phyloP scores from a whole-genome alignment of 2,113 vertebrate species.

The Campylomormyrus numenius region DNA sequence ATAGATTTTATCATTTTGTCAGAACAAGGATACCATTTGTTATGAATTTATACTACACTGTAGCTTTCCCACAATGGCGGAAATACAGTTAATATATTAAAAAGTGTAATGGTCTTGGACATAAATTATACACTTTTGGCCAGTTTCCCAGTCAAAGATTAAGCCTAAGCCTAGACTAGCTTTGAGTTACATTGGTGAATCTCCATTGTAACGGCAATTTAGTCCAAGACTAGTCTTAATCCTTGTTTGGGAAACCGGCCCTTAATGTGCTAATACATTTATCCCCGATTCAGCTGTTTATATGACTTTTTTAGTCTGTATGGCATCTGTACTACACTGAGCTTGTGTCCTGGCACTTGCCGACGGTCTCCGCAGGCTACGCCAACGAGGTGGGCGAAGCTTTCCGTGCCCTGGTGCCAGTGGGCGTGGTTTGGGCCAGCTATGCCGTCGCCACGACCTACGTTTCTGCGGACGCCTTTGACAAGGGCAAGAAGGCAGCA shows the following conservation, averaged over 20 bases:
- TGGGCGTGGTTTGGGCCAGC: slow-evolving; percentile 77
- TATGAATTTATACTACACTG: slow-evolving; percentile 14
- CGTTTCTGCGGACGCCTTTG: slow-evolving; percentile 80
- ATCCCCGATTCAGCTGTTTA: neutral
- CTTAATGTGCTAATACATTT: neutral
- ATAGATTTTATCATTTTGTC: slow-evolving; percentile 29
- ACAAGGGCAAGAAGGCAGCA: slow-evolving; percentile 85
- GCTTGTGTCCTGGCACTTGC: neutral
- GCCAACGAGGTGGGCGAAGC: slow-evolving; percentile 94
- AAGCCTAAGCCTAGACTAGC: no score
- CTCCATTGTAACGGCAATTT: no score
- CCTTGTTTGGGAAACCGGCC: no score
- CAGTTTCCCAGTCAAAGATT: no score
- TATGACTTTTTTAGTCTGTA: neutral
- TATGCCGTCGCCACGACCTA: slow-evolving; percentile 82
- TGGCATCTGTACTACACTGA: neutral
- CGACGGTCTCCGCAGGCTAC: slow-evolving; percentile 65
- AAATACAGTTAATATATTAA: slow-evolving; percentile 1
- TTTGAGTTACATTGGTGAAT: no score
- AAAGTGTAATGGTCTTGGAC: neutral
- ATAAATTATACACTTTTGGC: neutral
- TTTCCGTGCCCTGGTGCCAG: slow-evolving; percentile 79
- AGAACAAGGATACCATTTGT: slow-evolving; percentile 15
- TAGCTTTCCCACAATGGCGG: neutral
- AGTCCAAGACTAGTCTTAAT: no score